A percentile compares a stretch with the other conserved stretches of the same genome.
phyloP scores from a whole-genome alignment of 37 sponge, comb jelly and placozoan species.

The Amphimedon queenslandica region DNA sequence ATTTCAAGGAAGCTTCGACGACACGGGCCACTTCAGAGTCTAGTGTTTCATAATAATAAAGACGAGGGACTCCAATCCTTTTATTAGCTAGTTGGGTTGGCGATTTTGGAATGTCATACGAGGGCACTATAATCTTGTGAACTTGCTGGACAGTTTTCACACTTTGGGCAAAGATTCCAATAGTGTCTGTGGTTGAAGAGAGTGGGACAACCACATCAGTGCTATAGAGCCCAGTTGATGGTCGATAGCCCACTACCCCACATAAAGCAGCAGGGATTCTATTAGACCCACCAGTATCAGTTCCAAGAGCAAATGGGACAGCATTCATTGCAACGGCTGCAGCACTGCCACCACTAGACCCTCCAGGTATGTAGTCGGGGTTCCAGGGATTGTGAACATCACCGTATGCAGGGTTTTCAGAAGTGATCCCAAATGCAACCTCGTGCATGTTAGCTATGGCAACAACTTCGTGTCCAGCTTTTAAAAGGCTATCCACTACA shows the following conservation, averaged over 20 bases:
- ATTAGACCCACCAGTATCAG: conserved; percentile 34
- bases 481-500: conserved; percentile 10
- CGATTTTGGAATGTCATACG: too few species aligned
- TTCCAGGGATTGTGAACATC: conserved; percentile 25
- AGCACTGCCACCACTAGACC: conserved; percentile 26
- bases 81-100: conserved; percentile 3
- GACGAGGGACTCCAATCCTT: conserved; percentile 34
- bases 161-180: conserved; percentile 12
- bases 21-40: conserved; percentile 27
- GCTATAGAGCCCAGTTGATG: conserved; percentile 11
- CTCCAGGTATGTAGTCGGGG: conserved; percentile 25
- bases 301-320: conserved; percentile 20
- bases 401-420: conserved; percentile 11
- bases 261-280: conserved; percentile 34
- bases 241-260: conserved; percentile 42
- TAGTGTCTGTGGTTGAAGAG: conserved; percentile 31
- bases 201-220: conserved; percentile 16
- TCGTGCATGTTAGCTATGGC: conserved; percentile 32
- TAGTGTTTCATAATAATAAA: conserved; percentile 6
- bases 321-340: conserved; percentile 23
- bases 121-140: conserved; percentile 12
- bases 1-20: conserved; percentile 2
- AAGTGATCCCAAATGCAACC: conserved; percentile 26
- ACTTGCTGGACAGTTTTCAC: conserved; percentile 12
- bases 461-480: conserved; percentile 14